Conservation (phyloP, 2,113 vertebrate genomes). For the Oreotrochilus melanogaster region DNA sequence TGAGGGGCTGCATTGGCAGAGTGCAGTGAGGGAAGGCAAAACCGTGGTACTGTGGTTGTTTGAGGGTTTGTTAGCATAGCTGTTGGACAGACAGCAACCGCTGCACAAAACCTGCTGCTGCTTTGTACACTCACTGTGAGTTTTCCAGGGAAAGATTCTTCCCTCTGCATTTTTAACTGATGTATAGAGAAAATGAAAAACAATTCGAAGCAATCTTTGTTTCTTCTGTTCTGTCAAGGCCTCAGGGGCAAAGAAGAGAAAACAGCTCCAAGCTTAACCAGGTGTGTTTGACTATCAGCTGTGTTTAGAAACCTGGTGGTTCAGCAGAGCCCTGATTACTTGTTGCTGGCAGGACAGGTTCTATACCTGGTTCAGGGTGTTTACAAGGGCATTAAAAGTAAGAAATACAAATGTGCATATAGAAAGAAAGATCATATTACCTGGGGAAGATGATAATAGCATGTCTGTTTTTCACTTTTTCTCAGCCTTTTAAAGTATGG, state of each 20-base stretch:
- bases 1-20: neutral
- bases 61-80: neutral
- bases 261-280: neutral
- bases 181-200: neutral
- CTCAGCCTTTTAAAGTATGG: neutral
- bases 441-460: neutral
- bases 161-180: neutral
- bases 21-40: neutral
- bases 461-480: neutral
- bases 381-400: neutral
- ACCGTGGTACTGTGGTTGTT: neutral
- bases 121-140: accelerated
- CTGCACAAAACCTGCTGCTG: neutral
- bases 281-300: neutral
- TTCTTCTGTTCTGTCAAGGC: neutral
- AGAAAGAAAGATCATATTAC: neutral
- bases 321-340: neutral
- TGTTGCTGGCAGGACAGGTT: neutral
- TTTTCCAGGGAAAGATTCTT: neutral
- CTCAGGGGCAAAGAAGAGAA: neutral
- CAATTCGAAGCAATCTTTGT: neutral
- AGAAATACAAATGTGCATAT: neutral
- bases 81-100: neutral
- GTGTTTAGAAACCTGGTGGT: neutral
- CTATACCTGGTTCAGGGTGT: neutral